Evolutionary conservation across 1,140 invertebrate genomes (phyloP).

Genomic region (Charaxes varanes): DNA sequence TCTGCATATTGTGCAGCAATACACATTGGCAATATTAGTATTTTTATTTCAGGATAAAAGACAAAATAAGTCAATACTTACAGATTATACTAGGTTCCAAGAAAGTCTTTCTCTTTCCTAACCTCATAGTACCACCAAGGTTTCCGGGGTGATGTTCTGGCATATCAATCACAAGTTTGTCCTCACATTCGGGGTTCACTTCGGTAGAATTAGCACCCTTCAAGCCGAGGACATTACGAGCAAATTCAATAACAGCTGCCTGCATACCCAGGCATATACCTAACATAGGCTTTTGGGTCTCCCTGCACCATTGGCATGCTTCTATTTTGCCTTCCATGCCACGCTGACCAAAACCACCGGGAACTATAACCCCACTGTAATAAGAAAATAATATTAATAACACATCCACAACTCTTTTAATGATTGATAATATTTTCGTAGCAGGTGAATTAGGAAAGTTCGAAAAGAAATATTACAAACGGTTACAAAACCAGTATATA

Average conservation of each 20-base stretch:
- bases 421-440: too few species aligned
- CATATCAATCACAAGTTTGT: constrained; percentile 98
- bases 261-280: constrained; percentile 98
- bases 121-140: constrained; percentile 98
- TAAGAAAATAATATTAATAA: constrained; percentile 6
- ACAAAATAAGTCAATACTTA: constrained; percentile 68
- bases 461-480: too few species aligned
- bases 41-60: background rate
- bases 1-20: too few species aligned
- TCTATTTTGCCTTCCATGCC: constrained; percentile 98
- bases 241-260: constrained; percentile 97
- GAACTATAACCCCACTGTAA: constrained; percentile 93
- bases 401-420: too few species aligned
- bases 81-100: constrained; percentile 85
- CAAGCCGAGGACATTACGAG: constrained; percentile 88
- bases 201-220: constrained; percentile 92
- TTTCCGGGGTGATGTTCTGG: constrained; percentile 95
- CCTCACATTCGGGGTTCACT: constrained; percentile 81
- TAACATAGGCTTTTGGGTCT: constrained; percentile 91
- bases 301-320: constrained; percentile 94
- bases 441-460: too few species aligned
- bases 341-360: constrained; percentile 96
- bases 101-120: constrained; percentile 92
- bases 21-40: too few species aligned
- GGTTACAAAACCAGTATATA: too few species aligned